A percentile compares a stretch with the other conserved stretches of the same genome.
Evolutionary conservation across 2,888 invertebrate genomes (phyloP).

Genomic region (Epirrita christyi): DNA sequence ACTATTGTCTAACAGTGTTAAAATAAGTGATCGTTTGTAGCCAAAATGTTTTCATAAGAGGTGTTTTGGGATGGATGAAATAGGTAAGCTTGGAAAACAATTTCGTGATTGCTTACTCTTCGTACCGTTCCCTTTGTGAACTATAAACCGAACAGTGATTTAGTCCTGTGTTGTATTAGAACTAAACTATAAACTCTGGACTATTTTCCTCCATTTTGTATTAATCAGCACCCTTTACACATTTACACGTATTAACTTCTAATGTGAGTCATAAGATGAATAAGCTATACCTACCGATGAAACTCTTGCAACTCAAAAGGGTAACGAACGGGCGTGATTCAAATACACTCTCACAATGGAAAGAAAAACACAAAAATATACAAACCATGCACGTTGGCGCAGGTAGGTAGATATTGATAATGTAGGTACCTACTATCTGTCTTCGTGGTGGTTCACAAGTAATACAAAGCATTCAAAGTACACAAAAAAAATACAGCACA

Average conservation of each 20-base stretch:
- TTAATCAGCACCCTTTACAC: too few relatives aligned
- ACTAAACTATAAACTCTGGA: too few relatives aligned
- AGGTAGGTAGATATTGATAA: not conserved
- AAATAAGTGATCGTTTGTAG: too few relatives aligned
- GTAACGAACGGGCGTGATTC: constrained; percentile 22
- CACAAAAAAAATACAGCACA: constrained; percentile 27
- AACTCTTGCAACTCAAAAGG: constrained; percentile 19
- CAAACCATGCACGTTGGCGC: not conserved
- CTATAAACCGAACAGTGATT: too few relatives aligned
- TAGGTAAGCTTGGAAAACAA: too few relatives aligned
- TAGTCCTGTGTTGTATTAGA: too few relatives aligned
- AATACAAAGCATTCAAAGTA: constrained; percentile 7
- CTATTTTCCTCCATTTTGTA: too few relatives aligned
- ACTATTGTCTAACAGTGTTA: too few relatives aligned
- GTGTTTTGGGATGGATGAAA: too few relatives aligned
- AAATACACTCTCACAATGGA: constrained; percentile 22
- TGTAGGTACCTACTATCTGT: not conserved
- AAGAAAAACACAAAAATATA: constrained; percentile 2
- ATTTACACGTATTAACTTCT: not conserved
- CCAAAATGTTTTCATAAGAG: too few relatives aligned
- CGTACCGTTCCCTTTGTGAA: too few relatives aligned
- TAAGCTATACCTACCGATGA: constrained; percentile 8
- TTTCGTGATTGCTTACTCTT: too few relatives aligned
- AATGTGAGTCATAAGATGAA: constrained; percentile 19
- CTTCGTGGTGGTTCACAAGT: constrained; percentile 5